Evolutionary conservation across 2,797 vertebrate genomes (phyloP).

Genomic region (Eulemur rubriventer): DNA sequence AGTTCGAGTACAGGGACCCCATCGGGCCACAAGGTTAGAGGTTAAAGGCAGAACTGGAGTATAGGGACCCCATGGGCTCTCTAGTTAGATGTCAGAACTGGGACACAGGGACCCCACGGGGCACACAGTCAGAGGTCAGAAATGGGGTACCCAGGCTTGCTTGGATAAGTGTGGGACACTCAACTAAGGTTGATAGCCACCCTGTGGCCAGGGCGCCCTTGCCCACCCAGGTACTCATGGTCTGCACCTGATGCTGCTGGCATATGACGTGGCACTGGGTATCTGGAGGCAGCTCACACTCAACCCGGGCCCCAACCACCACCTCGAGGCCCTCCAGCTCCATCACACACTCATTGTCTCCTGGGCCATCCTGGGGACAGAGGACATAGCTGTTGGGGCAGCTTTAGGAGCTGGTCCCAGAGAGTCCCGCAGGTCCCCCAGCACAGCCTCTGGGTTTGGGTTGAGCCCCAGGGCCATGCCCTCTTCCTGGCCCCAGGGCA

Average conservation of each 20-base stretch:
- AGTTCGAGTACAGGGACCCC: not conserved
- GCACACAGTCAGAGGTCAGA: not conserved
- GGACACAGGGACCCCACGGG: not conserved
- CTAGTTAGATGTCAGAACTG: not conserved
- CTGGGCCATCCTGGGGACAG: conserved; percentile 88
- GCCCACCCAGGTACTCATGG: not conserved
- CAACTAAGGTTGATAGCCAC: accelerated
- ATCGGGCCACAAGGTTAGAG: not conserved
- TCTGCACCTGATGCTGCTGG: conserved; percentile 92
- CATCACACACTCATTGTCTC: conserved; percentile 94
- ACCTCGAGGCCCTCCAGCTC: conserved; percentile 93
- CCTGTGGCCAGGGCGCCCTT: accelerated
- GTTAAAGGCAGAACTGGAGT: not conserved
- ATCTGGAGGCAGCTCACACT: conserved; percentile 88
- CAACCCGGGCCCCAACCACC: conserved; percentile 91
- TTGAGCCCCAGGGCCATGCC: not conserved
- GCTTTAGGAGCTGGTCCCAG: not conserved
- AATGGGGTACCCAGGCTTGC: not conserved
- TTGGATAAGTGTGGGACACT: accelerated
- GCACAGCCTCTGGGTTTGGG: not conserved
- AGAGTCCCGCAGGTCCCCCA: accelerated
- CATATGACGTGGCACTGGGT: conserved; percentile 92
- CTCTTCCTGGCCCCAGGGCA: not conserved
- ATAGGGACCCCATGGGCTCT: not conserved
- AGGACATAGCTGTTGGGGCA: not conserved